Evolutionary conservation across 2,797 vertebrate species (phyloP), one percentile per base, ranked within the genome.

Genomic region (Falco berigora): DNA sequence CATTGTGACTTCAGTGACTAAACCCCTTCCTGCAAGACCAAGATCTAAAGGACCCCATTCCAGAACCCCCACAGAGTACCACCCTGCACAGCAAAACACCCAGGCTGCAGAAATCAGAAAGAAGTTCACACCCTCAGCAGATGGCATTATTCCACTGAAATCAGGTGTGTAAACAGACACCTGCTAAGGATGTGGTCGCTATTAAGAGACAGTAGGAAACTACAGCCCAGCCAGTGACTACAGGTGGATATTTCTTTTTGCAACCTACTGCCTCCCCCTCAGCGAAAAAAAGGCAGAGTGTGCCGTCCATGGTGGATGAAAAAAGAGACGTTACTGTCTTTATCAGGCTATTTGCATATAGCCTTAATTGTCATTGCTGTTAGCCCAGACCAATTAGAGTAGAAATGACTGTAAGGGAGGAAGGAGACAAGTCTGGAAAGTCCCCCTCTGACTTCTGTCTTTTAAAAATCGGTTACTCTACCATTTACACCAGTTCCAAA

Each of bases 341-440:
- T 71, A 86, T 96, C 80, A 61, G 75, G 80, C 85, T 93, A 97
- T 97, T 97, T 97, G 97, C 97, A 97, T 96, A 96, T 4, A 88
- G 73, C 92, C 86, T 93, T 97, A 96, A 97, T 94, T 97, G 95
- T 94, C 94, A 96, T 69, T 96, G 76, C 87, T 95, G 93, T 96
- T 90, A 94, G 88, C 95, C 95, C 90, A 96, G 95, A 95, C 94
- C 95, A 95, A 97, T 96, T 83, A 94, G 95, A 95, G 72, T 73
- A 95, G 96, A 97, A 97, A 97, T 97, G 97, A 97, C 97, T 97
- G 96, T 96, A 94, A 97, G 90, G 77, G 93, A 97, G 96, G 92
- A 96, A 95, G 90, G 81, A 95, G 93, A 96, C 95, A 85, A 88
- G 72, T 36, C 86, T 97, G 97, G 97, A 97, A 97, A 98, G 96